Conservation (phyloP, 2,113 vertebrate species). For the Heterochromis multidens region DNA sequence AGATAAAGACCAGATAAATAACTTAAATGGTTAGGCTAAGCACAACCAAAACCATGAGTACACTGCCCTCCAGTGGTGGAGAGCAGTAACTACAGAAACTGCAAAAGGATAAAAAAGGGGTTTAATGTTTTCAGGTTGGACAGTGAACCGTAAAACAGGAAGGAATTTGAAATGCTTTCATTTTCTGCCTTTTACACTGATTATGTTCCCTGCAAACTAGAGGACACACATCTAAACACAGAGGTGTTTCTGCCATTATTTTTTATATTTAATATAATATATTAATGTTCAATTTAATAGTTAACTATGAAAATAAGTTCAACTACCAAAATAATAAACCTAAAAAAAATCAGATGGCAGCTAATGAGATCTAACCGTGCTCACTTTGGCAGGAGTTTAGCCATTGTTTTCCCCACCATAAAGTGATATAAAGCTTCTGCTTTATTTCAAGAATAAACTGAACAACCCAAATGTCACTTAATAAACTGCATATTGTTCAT, state of each 20-base stretch:
- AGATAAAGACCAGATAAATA: neutral
- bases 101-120: neutral
- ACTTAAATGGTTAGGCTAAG: neutral
- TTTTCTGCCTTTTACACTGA: neutral
- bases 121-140: too few relatives aligned
- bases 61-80: neutral
- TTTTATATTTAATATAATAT: neutral
- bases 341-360: neutral
- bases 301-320: neutral
- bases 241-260: neutral
- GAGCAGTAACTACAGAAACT: neutral
- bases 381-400: neutral
- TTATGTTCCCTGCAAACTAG: neutral
- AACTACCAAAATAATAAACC: neutral
- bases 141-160: neutral
- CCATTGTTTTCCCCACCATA: neutral
- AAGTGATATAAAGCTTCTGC: neutral
- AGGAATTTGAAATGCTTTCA: neutral
- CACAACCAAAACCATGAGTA: neutral
- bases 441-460: neutral
- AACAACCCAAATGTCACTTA: neutral
- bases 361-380: too few relatives aligned
- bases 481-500: neutral
- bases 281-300: neutral
- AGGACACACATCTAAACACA: neutral